Evolutionary conservation across 1,140 invertebrate species (phyloP).

Genomic region (Anastrepha obliqua): DNA sequence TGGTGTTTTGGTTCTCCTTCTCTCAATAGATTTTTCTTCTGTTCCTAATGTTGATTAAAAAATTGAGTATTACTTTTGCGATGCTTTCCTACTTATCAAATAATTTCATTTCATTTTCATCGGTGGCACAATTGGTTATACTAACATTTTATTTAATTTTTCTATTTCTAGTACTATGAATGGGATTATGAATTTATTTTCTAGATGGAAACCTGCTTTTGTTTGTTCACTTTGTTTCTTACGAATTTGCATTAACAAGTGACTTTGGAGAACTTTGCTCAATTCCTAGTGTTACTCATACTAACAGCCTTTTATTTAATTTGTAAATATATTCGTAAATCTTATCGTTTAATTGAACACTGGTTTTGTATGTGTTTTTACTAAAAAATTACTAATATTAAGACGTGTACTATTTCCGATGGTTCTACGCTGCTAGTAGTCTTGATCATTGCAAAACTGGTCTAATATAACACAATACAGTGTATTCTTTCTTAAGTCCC

Average conservation of each 20-base stretch:
- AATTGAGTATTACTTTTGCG: not conserved
- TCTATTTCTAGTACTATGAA: conserved; percentile 50
- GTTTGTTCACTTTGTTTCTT: not conserved
- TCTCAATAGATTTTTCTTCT: conserved; percentile 48
- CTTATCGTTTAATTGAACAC: not conserved
- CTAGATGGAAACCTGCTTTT: not conserved
- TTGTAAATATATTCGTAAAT: not conserved
- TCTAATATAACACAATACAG: too few relatives aligned
- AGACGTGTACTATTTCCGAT: too few relatives aligned
- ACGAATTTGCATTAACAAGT: not conserved
- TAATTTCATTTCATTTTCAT: not conserved
- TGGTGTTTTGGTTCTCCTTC: conserved; percentile 60
- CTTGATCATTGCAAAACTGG: too few relatives aligned
- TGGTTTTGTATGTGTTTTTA: not conserved
- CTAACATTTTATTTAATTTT: conserved; percentile 1
- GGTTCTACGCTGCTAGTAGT: too few relatives aligned
- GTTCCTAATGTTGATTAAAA: conserved; percentile 19
- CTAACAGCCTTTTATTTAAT: not conserved
- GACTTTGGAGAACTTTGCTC: not conserved
- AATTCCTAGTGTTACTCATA: not conserved
- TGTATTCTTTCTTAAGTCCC: too few relatives aligned
- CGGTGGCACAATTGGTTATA: not conserved
- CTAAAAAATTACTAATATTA: not conserved
- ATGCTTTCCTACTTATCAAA: not conserved
- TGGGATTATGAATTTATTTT: conserved; percentile 52